Base-by-base conservation (phyloP, 2,113 vertebrate species). In the Perca fluviatilis region DNA sequence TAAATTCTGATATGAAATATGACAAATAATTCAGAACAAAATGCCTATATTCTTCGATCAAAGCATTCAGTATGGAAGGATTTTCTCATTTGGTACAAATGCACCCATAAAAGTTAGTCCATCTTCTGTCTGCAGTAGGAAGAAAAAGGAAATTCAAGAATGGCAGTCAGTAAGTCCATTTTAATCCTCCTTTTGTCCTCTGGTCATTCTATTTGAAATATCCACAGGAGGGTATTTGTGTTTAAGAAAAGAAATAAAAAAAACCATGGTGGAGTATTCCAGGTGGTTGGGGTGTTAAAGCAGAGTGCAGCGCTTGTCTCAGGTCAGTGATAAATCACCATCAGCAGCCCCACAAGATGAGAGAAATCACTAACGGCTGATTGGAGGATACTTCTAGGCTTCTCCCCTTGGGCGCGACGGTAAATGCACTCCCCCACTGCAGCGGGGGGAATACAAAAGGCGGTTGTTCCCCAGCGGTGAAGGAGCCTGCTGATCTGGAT, bases 351-450 rank as follows among this genome's bases (percentile, higher is more conserved):
- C 86, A 57, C 86, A 68, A 83, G 80, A 91, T 71, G 85, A 87
- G 86, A 77, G 67, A 54, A 90, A 89, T 88, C 85, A 88, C 87
- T 85, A 76, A 84, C 61, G 79, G 78, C 91, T 92, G 92, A 93
- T 94, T 93, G 93, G 91, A 93, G 83, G 92, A 91, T 81, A 89
- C 89, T 89, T 90, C 91, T 88, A 73, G 84, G 88, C 90, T 88
- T 91, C 86, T 86, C 83, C 88, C 93, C 70, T 70, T 56, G 73
- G 89, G 89, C 75, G 86, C 61, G 83, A 51, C 71, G 74, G 74
- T 87, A 88, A 92, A 89, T 68, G 87, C 71, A 57, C 86, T 88
- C 83, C 88, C 86, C 89, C 86, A 76, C 92, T 91, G 93, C 93
- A 92, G 90, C 73, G 78, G 66, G 79, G 83, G 80, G 64, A 18